phyloP scores from a whole-genome alignment of 1,140 invertebrate genomes.

The Penaeus chinensis region DNA sequence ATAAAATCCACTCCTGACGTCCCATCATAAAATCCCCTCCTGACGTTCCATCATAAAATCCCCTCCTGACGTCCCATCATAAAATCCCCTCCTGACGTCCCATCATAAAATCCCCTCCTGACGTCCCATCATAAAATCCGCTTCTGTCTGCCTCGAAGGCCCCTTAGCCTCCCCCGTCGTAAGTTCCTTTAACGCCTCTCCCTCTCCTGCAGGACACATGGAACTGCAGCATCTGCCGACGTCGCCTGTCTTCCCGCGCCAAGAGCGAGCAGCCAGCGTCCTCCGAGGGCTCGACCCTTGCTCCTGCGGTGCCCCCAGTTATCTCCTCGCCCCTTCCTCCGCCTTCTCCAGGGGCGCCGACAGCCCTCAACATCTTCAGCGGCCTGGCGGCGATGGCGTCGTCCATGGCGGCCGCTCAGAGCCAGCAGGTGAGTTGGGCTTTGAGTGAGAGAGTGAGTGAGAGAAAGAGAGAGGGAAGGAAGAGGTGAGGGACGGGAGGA shows the following conservation, averaged over 20 bases:
- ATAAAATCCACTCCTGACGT: no score
- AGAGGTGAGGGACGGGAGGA: no score
- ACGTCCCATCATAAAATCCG: no score
- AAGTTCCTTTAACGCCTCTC: background rate
- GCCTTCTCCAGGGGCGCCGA: constrained; percentile 61
- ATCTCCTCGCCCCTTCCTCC: constrained; percentile 58
- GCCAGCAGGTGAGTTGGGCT: constrained; percentile 14
- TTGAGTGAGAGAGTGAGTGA: no score
- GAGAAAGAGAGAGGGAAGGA: no score
- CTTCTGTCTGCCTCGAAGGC: background rate
- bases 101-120: no score
- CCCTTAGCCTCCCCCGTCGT: background rate
- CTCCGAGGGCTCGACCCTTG: constrained; percentile 38
- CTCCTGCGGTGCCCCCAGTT: constrained; percentile 47
- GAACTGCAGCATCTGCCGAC: constrained; percentile 83
- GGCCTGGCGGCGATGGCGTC: constrained; percentile 60
- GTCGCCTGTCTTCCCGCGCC: constrained; percentile 80
- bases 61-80: no score
- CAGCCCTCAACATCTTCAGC: constrained; percentile 64
- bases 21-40: no score
- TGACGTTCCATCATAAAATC: no score
- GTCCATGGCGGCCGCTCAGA: constrained; percentile 36
- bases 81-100: no score
- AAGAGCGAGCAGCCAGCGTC: constrained; percentile 60
- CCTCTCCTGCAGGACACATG: constrained; percentile 75